A percentile compares a stretch with the other conserved stretches of the same genome.
These are phyloP conservation scores for Corythoichthys haematopterus DNA, from an alignment of 2,113 vertebrate species.

Conservation along the genomic window DNA sequence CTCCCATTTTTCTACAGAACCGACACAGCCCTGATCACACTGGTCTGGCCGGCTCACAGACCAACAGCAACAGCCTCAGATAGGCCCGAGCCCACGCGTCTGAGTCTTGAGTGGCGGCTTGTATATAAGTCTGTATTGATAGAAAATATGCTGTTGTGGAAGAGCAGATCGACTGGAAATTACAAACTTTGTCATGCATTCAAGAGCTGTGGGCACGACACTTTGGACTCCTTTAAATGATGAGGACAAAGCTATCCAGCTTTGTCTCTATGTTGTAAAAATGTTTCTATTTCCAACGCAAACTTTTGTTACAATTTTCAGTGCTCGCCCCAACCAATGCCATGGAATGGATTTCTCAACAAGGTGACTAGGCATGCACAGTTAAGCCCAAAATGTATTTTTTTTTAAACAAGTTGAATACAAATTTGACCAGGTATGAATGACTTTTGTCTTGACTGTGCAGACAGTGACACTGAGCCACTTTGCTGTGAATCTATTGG, in stretches of 20 bases:
- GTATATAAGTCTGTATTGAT: slow-evolving; percentile 55
- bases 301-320: slow-evolving; percentile 56
- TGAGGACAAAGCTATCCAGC: not conserved
- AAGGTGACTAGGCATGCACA: not conserved
- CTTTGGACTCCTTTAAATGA: slow-evolving; percentile 3
- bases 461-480: not conserved
- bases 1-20: slow-evolving; percentile 68
- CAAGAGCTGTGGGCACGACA: slow-evolving; percentile 14
- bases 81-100: slow-evolving; percentile 63
- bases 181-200: slow-evolving; percentile 8
- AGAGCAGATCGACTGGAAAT: slow-evolving; percentile 15
- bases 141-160: slow-evolving; percentile 29
- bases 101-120: slow-evolving; percentile 19
- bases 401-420: not conserved
- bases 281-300: slow-evolving; percentile 54
- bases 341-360: not conserved
- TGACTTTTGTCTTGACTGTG: not conserved
- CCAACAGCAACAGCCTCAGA: slow-evolving; percentile 92
- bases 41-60: slow-evolving; percentile 85
- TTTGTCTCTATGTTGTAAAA: slow-evolving; percentile 40
- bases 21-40: slow-evolving; percentile 96
- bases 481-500: not conserved
- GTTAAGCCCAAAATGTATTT: no score
- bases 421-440: not conserved
- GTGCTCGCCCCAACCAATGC: not conserved